These are phyloP conservation scores for Lepetodrilus schrolli DNA, from an alignment of 2,888 invertebrate genomes.

Conservation along the genomic window DNA sequence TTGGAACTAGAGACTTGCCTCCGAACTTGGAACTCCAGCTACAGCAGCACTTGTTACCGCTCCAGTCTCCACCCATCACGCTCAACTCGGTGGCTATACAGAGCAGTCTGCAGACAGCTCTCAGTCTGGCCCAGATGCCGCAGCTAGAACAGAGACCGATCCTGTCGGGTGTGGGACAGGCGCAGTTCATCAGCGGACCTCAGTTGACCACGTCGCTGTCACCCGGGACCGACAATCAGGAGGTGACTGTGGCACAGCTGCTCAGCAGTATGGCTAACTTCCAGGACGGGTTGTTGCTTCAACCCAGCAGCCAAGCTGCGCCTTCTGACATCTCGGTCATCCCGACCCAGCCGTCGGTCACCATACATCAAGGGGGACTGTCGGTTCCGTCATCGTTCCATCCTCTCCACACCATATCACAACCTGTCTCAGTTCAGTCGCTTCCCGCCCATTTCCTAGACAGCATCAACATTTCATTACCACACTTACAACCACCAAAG, in stretches of 20 bases:
- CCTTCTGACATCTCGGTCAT: constrained; percentile 12
- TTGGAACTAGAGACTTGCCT: constrained; percentile 22
- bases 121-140: constrained; percentile 41
- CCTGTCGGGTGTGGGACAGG: not conserved
- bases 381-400: not conserved
- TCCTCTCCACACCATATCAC: not conserved
- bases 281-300: constrained; percentile 32
- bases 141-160: constrained; percentile 15
- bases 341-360: not conserved
- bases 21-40: constrained; percentile 31
- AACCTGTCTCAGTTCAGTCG: constrained; percentile 9
- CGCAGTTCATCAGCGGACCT: constrained; percentile 9
- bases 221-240: constrained; percentile 37
- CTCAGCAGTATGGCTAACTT: constrained; percentile 39
- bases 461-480: not conserved
- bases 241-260: constrained; percentile 44
- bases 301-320: constrained; percentile 23
- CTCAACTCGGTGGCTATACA: constrained; percentile 39
- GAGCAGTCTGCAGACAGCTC: constrained; percentile 50
- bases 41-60: constrained; percentile 19
- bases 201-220: constrained; percentile 14
- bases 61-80: constrained; percentile 33
- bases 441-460: not conserved
- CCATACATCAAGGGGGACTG: not conserved
- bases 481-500: not conserved